Conservation (phyloP, 2,797 vertebrate genomes). For the Ceyx erithaca region DNA sequence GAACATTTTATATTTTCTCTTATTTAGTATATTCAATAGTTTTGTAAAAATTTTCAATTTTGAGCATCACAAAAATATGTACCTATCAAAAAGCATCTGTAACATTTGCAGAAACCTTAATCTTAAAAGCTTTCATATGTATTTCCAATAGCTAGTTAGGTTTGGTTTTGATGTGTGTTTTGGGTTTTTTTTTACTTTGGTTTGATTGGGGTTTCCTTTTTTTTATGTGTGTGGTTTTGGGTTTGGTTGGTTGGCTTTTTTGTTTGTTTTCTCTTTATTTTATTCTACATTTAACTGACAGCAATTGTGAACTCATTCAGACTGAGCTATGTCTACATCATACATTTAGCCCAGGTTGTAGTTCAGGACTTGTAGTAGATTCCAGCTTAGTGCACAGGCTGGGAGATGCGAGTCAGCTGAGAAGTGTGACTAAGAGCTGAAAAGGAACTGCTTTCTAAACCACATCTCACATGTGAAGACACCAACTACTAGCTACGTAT, state of each 20-base stretch:
- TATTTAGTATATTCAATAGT: not conserved
- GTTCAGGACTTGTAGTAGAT: not conserved
- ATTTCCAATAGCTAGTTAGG: not conserved
- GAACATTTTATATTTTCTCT: not conserved
- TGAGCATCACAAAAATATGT: not conserved
- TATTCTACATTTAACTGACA: not conserved
- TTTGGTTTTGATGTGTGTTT: too few species aligned
- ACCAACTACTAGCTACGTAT: not conserved
- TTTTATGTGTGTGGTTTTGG: too few species aligned
- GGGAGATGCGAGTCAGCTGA: not conserved
- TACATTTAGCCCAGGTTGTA: not conserved
- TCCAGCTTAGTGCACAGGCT: not conserved
- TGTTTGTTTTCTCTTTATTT: not conserved
- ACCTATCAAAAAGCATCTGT: not conserved
- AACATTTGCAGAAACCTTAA: not conserved
- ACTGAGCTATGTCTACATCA: not conserved
- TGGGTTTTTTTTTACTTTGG: too few species aligned
- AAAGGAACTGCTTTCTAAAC: constrained; percentile 7
- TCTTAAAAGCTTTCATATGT: not conserved
- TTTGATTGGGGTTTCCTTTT: too few species aligned
- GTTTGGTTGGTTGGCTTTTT: not conserved
- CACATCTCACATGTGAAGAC: constrained; percentile 21
- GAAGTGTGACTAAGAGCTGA: not conserved
- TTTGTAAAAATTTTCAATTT: not conserved
- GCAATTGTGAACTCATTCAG: not conserved